These are phyloP conservation scores for Phoeniculus purpureus DNA, from an alignment of 2,797 vertebrate genomes.

Conservation along the genomic window DNA sequence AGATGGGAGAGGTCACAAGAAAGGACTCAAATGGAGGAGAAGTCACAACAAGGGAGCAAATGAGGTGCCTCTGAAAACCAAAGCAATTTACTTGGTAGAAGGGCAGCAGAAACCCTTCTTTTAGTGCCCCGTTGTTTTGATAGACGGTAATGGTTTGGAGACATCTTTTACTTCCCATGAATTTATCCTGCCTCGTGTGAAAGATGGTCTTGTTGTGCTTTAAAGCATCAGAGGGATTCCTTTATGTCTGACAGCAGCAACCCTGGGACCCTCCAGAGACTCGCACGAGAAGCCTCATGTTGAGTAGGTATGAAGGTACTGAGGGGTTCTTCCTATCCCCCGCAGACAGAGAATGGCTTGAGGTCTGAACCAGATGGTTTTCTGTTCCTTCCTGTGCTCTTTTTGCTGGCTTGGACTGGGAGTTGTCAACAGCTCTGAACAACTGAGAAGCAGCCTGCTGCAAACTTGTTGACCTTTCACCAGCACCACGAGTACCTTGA, in stretches of 20 bases:
- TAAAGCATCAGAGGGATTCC: neutral
- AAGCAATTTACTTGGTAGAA: neutral
- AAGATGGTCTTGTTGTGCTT: neutral
- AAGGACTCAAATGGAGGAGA: neutral
- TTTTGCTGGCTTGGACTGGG: constrained; percentile 13
- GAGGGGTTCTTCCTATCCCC: neutral
- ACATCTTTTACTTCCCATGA: neutral
- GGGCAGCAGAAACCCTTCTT: neutral
- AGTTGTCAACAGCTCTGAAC: neutral
- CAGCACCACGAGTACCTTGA: neutral
- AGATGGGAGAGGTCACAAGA: neutral
- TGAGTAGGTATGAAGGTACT: neutral
- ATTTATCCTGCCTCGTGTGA: neutral
- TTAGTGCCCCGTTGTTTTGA: neutral
- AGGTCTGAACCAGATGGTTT: neutral
- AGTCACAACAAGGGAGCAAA: neutral
- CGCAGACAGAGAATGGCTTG: neutral
- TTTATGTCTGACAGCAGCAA: neutral
- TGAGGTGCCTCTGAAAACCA: neutral
- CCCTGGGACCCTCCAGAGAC: neutral
- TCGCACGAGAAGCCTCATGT: neutral
- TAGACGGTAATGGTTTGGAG: neutral
- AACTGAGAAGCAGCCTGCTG: neutral
- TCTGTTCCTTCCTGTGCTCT: neutral
- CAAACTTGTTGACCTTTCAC: constrained; percentile 8